These are phyloP conservation scores for Actinernus sp. DNA, from an alignment of 92 coral and sea anemone species.

Conservation along the genomic window DNA sequence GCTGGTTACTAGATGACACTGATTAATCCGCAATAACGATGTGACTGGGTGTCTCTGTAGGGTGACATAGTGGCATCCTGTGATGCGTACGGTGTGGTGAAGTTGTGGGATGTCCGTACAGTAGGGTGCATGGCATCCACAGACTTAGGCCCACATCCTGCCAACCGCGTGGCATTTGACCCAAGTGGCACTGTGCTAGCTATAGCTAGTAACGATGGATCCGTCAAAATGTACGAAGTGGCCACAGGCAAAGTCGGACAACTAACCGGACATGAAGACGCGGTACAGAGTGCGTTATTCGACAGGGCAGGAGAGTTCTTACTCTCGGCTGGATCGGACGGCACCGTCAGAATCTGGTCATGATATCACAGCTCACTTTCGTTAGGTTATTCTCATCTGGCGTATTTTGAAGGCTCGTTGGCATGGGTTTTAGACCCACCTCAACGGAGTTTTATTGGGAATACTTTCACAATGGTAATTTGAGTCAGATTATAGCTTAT, in stretches of 20 bases:
- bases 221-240: conserved; percentile 94
- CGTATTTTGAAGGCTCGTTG: no score
- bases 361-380: conserved; percentile 14
- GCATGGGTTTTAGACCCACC: no score
- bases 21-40: neutral
- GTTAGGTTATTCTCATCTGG: no score
- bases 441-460: no score
- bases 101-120: conserved; percentile 98
- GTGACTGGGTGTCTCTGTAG: conserved; percentile 30
- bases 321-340: conserved; percentile 95
- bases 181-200: conserved; percentile 97
- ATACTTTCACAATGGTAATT: no score
- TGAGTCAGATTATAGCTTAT: no score
- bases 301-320: conserved; percentile 94
- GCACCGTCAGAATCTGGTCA: conserved; percentile 97
- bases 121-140: conserved; percentile 92
- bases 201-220: conserved; percentile 97
- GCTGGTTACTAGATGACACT: neutral
- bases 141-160: conserved; percentile 98
- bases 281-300: conserved; percentile 93
- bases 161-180: conserved; percentile 97
- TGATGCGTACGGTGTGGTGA: conserved; percentile 94
- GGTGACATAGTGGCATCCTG: conserved; percentile 99
- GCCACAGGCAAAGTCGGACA: conserved; percentile 84
- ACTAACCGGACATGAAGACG: conserved; percentile 99